A percentile compares a stretch with the other conserved stretches of the same genome.
phyloP scores from a whole-genome alignment of 1,140 invertebrate genomes.

The Drosophila biarmipes region DNA sequence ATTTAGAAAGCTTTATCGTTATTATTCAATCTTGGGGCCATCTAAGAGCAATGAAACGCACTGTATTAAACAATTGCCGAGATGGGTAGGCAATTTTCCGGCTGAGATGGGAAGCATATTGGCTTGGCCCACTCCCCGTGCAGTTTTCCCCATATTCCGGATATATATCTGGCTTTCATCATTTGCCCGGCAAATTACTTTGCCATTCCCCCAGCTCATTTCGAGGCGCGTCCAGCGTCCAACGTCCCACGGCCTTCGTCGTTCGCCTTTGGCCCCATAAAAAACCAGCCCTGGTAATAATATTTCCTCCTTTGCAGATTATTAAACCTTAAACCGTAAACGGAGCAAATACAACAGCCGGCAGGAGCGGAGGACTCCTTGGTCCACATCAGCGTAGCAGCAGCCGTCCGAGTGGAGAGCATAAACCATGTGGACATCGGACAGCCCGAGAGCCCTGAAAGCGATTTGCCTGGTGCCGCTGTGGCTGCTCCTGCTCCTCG shows the following conservation, averaged over 20 bases:
- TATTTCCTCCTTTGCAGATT: conserved; percentile 53
- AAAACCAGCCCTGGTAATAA: conserved; percentile 43
- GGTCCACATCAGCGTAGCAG: conserved; percentile 5
- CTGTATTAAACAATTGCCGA: conserved; percentile 42
- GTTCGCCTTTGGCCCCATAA: conserved; percentile 38
- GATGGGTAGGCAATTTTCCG: conserved; percentile 27
- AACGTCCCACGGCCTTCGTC: background rate
- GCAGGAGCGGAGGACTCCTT: conserved; percentile 23
- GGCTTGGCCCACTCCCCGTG: conserved; percentile 1
- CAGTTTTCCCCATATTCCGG: background rate
- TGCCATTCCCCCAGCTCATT: conserved; percentile 29
- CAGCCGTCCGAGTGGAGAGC: conserved; percentile 53
- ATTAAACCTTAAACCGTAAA: conserved; percentile 56
- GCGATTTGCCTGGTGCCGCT: conserved; percentile 65
- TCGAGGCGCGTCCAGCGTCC: conserved; percentile 23
- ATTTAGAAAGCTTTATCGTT: conserved; percentile 24
- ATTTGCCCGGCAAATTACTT: conserved; percentile 41
- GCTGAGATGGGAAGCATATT: conserved; percentile 23
- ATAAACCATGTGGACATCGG: conserved; percentile 55
- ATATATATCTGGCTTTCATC: conserved; percentile 25
- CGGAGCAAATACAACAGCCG: conserved; percentile 32
- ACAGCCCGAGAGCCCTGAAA: conserved; percentile 48
- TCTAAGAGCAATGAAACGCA: conserved; percentile 34
- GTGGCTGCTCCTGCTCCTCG: conserved; percentile 65
- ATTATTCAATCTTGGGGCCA: conserved; percentile 35